These are phyloP conservation scores for Dinomys branickii DNA, from an alignment of 2,113 vertebrate genomes.

Conservation along the genomic window DNA sequence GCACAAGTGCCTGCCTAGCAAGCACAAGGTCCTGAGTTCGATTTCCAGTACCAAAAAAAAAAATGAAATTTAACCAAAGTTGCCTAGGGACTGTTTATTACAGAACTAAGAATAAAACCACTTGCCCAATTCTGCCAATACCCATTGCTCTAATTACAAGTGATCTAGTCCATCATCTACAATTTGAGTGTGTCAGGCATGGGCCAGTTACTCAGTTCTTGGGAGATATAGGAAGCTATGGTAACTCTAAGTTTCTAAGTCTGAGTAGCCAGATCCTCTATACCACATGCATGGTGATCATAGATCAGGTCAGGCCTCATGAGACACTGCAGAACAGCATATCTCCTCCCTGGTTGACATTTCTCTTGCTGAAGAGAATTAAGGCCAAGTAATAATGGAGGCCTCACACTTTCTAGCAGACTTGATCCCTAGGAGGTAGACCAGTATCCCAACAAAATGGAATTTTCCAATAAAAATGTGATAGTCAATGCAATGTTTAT, in stretches of 20 bases:
- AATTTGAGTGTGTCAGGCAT: neutral
- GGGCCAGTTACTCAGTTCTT: neutral
- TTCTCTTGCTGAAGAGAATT: neutral
- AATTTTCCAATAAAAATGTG: neutral
- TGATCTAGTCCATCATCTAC: neutral
- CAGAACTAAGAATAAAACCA: neutral
- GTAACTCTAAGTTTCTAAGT: slow-evolving; percentile 7
- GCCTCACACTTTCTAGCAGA: neutral
- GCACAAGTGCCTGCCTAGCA: too few species aligned
- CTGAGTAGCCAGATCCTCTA: neutral
- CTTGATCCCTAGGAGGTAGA: neutral
- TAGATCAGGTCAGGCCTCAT: neutral
- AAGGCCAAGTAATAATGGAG: neutral
- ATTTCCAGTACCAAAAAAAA: too few species aligned
- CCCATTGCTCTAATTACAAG: neutral
- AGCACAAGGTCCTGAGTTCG: too few species aligned
- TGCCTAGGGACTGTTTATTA: neutral
- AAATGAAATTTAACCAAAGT: neutral
- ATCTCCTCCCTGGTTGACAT: too few species aligned
- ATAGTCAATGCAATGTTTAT: neutral
- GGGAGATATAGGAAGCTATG: neutral
- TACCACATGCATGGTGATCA: neutral
- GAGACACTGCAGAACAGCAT: neutral
- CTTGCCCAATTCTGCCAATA: neutral
- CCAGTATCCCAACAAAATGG: neutral